Percentiles rank a stretch among this genome's conserved stretches.
phyloP scores from a whole-genome alignment of 1,140 invertebrate species.

The Drosophila takahashii region DNA sequence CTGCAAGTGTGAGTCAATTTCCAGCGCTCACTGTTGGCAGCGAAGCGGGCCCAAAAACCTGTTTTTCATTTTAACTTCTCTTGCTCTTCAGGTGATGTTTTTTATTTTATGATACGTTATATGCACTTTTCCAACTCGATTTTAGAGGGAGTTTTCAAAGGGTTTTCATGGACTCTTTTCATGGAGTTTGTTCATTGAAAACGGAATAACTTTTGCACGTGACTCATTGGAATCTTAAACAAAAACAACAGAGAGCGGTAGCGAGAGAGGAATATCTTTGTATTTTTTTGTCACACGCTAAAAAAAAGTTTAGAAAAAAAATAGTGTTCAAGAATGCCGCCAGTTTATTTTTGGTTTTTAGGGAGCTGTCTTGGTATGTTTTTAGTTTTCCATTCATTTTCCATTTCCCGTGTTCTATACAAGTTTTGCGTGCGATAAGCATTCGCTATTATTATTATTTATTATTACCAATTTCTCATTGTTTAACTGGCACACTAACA shows the following conservation, averaged over 20 bases:
- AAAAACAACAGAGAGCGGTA: slow-evolving; percentile 28
- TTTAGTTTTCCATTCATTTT: slow-evolving; percentile 20
- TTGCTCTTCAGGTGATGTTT: slow-evolving; percentile 24
- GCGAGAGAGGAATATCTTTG: slow-evolving; percentile 13
- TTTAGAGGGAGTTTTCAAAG: slow-evolving; percentile 6
- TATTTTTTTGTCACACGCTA: slow-evolving; percentile 42
- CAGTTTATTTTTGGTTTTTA: slow-evolving; percentile 44
- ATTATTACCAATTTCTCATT: slow-evolving; percentile 41
- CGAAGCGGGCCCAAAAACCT: slow-evolving; percentile 59
- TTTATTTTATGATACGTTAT: slow-evolving; percentile 6
- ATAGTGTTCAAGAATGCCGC: slow-evolving; percentile 22
- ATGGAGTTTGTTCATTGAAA: slow-evolving; percentile 16
- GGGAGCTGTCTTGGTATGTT: slow-evolving; percentile 9
- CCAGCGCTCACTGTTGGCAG: slow-evolving; percentile 46
- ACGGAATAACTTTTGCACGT: slow-evolving; percentile 36
- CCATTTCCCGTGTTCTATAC: background rate
- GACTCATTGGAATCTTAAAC: slow-evolving; percentile 37
- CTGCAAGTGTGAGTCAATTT: slow-evolving; percentile 34
- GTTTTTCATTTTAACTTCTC: slow-evolving; percentile 50
- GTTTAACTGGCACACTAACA: slow-evolving; percentile 37
- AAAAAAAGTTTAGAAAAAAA: slow-evolving; percentile 32
- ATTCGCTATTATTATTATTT: slow-evolving; percentile 3
- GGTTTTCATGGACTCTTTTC: slow-evolving; percentile 15
- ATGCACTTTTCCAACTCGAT: slow-evolving; percentile 43
- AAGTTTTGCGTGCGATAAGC: background rate